These are phyloP conservation scores for Parnassius apollo DNA, from an alignment of 2,888 invertebrate species.

Conservation along the genomic window DNA sequence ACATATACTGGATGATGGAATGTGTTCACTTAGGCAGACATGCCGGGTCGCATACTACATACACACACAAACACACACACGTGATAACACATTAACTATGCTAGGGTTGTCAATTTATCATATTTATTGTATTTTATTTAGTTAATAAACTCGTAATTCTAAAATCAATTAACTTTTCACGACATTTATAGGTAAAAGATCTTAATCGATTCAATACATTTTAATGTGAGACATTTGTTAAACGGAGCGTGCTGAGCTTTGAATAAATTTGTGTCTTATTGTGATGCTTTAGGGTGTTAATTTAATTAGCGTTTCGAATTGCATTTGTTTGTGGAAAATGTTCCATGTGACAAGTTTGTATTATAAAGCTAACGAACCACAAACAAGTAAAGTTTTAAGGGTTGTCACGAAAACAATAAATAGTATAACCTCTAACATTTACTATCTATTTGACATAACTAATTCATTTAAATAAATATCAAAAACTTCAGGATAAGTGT, in stretches of 20 bases:
- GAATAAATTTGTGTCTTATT: constrained; percentile 30
- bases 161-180: constrained; percentile 53
- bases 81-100: too few relatives aligned
- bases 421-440: too few relatives aligned
- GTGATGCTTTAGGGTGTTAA: constrained; percentile 29
- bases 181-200: constrained; percentile 50
- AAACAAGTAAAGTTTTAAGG: background rate
- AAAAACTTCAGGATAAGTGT: too few relatives aligned
- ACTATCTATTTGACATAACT: too few relatives aligned
- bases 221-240: constrained; percentile 42
- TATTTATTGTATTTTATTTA: too few relatives aligned
- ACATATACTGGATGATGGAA: too few relatives aligned
- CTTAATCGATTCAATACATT: constrained; percentile 57
- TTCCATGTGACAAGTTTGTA: constrained; percentile 7
- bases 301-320: constrained; percentile 27
- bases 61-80: too few relatives aligned
- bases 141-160: background rate
- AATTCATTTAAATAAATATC: too few relatives aligned
- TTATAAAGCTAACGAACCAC: constrained; percentile 8
- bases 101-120: too few relatives aligned
- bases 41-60: too few relatives aligned
- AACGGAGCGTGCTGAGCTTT: constrained; percentile 12
- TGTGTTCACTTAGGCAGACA: too few relatives aligned
- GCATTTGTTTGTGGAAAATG: background rate
- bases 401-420: background rate